Percentiles rank a stretch among this genome's conserved stretches.
Evolutionary conservation across 2,113 vertebrate genomes (phyloP).

Genomic region (Puma concolor): DNA sequence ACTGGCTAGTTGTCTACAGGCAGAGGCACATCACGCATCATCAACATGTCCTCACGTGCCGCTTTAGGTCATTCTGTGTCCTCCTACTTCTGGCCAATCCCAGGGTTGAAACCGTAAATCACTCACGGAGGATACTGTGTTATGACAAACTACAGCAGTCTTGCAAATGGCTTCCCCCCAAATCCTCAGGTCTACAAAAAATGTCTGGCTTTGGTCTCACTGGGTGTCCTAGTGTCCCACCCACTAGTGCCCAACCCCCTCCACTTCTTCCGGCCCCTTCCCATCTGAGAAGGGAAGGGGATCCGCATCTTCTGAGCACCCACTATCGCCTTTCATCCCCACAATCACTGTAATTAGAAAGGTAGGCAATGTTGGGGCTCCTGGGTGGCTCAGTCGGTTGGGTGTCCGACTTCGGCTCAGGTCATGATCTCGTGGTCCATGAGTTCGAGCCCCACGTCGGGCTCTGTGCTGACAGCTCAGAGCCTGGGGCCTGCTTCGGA

Average conservation of each 20-base stretch:
- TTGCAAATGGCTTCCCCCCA: not conserved
- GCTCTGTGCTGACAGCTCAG: too few species aligned
- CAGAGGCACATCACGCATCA: not conserved
- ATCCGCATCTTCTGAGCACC: not conserved
- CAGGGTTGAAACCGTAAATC: not conserved
- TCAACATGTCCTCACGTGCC: not conserved
- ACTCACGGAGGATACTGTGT: not conserved
- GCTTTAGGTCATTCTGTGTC: not conserved
- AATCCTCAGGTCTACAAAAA: not conserved
- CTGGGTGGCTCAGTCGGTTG: too few species aligned
- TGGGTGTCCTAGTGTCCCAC: not conserved
- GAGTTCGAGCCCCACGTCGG: too few species aligned
- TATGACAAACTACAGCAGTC: not conserved
- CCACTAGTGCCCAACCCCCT: fast-evolving
- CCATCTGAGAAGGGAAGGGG: not conserved
- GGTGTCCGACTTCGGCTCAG: too few species aligned
- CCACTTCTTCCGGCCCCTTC: not conserved
- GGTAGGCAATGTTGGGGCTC: not conserved
- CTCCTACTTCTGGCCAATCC: not conserved
- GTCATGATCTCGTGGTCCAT: too few species aligned
- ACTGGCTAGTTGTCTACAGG: not conserved
- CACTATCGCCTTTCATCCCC: not conserved
- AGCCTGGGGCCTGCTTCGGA: too few species aligned
- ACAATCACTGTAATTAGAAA: not conserved
- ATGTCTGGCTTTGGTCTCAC: not conserved